phyloP scores from a whole-genome alignment of 2,888 invertebrate species.

The Steinernema scapterisci region DNA sequence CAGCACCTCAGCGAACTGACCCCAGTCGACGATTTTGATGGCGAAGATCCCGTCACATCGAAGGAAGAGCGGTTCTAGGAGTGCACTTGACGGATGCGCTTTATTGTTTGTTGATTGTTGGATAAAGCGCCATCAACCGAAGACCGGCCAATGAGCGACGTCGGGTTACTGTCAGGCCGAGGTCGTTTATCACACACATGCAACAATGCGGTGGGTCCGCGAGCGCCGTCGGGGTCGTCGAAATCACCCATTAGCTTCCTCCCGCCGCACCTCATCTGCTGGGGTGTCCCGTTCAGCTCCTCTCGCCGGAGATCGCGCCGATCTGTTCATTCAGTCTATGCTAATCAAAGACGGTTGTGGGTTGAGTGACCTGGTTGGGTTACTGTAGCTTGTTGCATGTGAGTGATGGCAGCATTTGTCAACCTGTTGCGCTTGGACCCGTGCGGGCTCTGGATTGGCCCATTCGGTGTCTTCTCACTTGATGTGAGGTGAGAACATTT shows the following conservation, averaged over 20 bases:
- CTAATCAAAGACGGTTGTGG: too few species aligned
- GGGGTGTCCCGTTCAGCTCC: too few species aligned
- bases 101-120: constrained; percentile 30
- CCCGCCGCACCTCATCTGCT: constrained; percentile 8
- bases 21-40: constrained; percentile 26
- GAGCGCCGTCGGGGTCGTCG: neutral
- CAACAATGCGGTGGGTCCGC: constrained; percentile 24
- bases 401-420: too few species aligned
- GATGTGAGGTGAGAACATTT: too few species aligned
- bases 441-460: too few species aligned
- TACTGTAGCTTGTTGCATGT: too few species aligned
- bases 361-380: too few species aligned
- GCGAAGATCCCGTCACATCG: constrained; percentile 26
- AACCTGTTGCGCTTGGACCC: too few species aligned
- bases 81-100: constrained; percentile 18
- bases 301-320: too few species aligned
- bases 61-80: constrained; percentile 16
- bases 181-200: constrained; percentile 23
- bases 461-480: too few species aligned
- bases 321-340: too few species aligned
- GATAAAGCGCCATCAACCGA: neutral
- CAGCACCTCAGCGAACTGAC: constrained; percentile 11
- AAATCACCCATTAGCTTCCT: neutral
- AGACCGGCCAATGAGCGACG: constrained; percentile 1
- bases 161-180: neutral